These are phyloP conservation scores for Propithecus perrieri DNA, from an alignment of 2,797 vertebrate species.

Conservation along the genomic window DNA sequence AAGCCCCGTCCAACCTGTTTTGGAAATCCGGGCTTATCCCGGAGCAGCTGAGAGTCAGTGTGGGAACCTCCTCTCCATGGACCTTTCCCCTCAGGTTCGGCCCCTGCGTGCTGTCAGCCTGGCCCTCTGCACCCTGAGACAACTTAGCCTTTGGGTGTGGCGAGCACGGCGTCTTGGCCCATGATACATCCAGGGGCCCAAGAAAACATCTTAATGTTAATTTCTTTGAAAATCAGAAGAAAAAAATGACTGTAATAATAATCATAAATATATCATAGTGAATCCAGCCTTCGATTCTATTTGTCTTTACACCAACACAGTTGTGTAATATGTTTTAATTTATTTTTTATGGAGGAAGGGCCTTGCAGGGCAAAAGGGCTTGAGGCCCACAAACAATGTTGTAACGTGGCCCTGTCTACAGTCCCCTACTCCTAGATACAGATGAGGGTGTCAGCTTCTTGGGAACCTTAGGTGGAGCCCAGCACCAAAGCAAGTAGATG, in stretches of 20 bases:
- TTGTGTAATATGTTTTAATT: neutral
- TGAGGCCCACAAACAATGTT: neutral
- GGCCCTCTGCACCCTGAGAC: too few species aligned
- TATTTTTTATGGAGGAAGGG: neutral
- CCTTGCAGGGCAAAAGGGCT: neutral
- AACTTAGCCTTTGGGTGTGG: too few species aligned
- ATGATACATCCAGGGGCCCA: neutral
- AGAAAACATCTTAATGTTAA: neutral
- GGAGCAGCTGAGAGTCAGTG: too few species aligned
- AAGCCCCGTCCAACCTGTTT: neutral
- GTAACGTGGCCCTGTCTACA: accelerated
- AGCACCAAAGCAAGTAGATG: neutral
- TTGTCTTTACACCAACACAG: neutral
- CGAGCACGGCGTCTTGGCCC: neutral
- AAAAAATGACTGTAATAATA: neutral
- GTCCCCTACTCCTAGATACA: accelerated
- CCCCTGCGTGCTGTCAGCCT: neutral
- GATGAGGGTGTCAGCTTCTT: neutral
- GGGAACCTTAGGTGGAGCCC: neutral
- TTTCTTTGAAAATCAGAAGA: neutral
- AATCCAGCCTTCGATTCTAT: neutral
- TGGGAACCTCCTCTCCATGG: neutral
- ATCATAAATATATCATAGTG: neutral
- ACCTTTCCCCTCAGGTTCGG: neutral
- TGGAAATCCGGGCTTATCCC: neutral